Evolutionary conservation across 2,113 vertebrate genomes (phyloP).

Genomic region (Tympanuchus pallidicinctus): DNA sequence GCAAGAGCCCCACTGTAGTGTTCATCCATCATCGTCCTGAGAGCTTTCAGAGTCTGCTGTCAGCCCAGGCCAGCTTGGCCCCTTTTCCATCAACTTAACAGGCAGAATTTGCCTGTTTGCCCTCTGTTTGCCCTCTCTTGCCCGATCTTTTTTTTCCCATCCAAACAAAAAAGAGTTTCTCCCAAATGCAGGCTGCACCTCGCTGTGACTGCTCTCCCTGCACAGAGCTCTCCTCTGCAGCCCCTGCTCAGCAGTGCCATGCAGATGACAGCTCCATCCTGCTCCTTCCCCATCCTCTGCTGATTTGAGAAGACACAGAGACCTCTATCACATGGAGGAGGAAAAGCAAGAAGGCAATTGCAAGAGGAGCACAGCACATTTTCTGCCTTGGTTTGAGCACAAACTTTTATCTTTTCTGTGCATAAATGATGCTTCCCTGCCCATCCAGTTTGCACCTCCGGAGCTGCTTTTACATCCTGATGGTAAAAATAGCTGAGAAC

Average conservation of each 20-base stretch:
- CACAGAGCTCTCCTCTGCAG: not conserved
- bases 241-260: not conserved
- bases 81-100: not conserved
- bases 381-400: not conserved
- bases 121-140: not conserved
- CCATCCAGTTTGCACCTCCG: constrained; percentile 43
- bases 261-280: not conserved
- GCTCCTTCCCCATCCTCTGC: not conserved
- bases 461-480: not conserved
- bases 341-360: not conserved
- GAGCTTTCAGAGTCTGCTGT: not conserved
- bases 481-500: constrained; percentile 5
- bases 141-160: not conserved
- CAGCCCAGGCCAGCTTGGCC: not conserved
- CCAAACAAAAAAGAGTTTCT: not conserved
- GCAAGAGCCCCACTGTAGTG: no score
- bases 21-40: not conserved
- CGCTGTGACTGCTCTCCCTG: not conserved
- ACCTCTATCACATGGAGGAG: not conserved
- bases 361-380: not conserved
- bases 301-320: not conserved
- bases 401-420: not conserved
- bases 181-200: not conserved
- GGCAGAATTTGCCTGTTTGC: not conserved
- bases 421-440: constrained; percentile 13